These are phyloP conservation scores for Dicentrarchus labrax DNA, from an alignment of 2,113 vertebrate species.

Conservation along the genomic window DNA sequence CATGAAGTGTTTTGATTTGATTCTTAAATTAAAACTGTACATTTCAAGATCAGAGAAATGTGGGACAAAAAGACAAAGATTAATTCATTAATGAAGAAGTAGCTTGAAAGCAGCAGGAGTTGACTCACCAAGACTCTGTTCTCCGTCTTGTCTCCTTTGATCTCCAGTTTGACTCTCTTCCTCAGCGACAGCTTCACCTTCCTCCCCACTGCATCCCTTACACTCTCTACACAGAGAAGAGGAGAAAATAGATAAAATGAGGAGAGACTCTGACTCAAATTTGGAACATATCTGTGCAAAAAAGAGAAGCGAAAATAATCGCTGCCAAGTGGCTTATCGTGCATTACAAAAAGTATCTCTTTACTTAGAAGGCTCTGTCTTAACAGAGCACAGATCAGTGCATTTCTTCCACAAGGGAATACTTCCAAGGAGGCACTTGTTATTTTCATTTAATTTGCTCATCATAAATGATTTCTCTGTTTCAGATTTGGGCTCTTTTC, in stretches of 20 bases:
- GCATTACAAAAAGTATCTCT: neutral
- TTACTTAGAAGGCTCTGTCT: neutral
- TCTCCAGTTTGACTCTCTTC: constrained; percentile 96
- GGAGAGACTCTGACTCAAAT: neutral
- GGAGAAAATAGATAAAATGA: constrained; percentile 27
- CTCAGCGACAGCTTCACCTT: constrained; percentile 94
- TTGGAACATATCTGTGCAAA: neutral
- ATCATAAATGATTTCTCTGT: neutral
- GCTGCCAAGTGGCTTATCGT: neutral
- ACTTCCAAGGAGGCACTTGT: neutral
- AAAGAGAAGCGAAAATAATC: neutral
- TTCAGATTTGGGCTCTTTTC: constrained; percentile 3
- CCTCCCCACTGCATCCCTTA: constrained; percentile 95
- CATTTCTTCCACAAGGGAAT: neutral
- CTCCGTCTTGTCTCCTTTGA: constrained; percentile 96
- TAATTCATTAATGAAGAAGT: constrained; percentile 27
- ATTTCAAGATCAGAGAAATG: constrained; percentile 19
- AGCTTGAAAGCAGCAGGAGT: constrained; percentile 59
- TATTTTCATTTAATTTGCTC: constrained; percentile 12
- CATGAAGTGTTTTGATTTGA: neutral
- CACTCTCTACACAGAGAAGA: constrained; percentile 76
- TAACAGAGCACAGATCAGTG: constrained; percentile 26
- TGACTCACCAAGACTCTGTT: constrained; percentile 97
- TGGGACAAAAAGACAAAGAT: constrained; percentile 8
- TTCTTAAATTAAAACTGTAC: neutral